Evolutionary conservation across 2,888 invertebrate species (phyloP).

Genomic region (Acleris sparsana): DNA sequence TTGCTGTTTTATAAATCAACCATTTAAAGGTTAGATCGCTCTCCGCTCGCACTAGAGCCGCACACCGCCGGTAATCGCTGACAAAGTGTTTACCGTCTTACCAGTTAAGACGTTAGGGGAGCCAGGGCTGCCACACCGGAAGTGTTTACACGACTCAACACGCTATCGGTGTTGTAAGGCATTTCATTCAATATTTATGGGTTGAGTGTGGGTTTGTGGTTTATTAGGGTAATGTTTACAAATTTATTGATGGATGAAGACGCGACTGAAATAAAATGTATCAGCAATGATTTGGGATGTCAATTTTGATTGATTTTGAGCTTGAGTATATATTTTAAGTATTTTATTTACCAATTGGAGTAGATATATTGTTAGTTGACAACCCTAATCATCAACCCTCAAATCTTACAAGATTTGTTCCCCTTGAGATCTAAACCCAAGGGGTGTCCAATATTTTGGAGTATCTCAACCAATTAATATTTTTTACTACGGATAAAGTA

Average conservation of each 20-base stretch:
- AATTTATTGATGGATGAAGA: no score
- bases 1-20: no score
- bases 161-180: conserved; percentile 1
- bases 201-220: not conserved
- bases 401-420: conserved; percentile 43
- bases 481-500: not conserved
- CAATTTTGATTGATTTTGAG: no score
- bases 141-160: conserved; percentile 1
- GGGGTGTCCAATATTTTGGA: not conserved
- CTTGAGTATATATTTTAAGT: no score
- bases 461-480: not conserved
- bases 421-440: conserved; percentile 29
- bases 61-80: conserved; percentile 19
- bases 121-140: conserved; percentile 23
- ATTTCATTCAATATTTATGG: not conserved
- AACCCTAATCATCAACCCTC: conserved; percentile 20
- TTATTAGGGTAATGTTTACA: no score
- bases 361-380: not conserved
- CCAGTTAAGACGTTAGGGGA: conserved; percentile 33
- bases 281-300: no score
- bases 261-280: no score
- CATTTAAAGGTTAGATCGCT: not conserved
- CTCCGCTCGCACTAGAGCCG: conserved; percentile 8
- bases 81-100: conserved; percentile 28
- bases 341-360: no score